phyloP scores from a whole-genome alignment of 2,113 vertebrate species.

The Prietella phreatophila region DNA sequence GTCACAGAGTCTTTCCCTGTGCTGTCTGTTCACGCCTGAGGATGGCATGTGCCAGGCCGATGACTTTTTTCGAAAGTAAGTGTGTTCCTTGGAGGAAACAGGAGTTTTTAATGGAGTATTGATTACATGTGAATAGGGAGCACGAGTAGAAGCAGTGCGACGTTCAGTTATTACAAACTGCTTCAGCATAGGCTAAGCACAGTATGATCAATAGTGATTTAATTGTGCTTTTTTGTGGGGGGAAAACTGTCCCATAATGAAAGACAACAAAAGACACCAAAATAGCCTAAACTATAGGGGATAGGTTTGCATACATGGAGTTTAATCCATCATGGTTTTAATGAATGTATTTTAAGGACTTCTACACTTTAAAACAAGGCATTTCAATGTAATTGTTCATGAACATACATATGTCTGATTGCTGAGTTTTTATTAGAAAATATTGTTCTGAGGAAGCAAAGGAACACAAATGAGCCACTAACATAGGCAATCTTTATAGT shows the following conservation, averaged over 20 bases:
- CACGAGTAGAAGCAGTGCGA: conserved; percentile 59
- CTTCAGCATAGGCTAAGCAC: conserved; percentile 52
- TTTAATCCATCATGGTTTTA: conserved; percentile 9
- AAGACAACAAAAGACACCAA: conserved; percentile 10
- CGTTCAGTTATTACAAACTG: conserved; percentile 66
- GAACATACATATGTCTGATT: not conserved
- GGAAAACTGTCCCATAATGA: conserved; percentile 37
- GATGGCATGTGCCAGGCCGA: not conserved
- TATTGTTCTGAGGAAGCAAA: not conserved
- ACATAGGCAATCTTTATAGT: not conserved
- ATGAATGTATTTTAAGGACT: not conserved
- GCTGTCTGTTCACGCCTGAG: conserved; percentile 38
- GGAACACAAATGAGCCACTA: not conserved
- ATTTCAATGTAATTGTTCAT: not conserved
- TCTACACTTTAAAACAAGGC: not conserved
- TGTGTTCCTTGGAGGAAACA: conserved; percentile 46
- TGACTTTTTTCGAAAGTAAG: not conserved
- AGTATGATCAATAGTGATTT: conserved; percentile 67
- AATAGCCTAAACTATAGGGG: not conserved
- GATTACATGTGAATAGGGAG: conserved; percentile 70
- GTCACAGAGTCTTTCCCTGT: conserved; percentile 58
- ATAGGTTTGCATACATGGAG: not conserved
- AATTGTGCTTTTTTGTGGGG: conserved; percentile 59
- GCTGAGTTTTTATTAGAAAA: not conserved
- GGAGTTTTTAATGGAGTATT: conserved; percentile 68